A percentile compares a stretch with the other conserved stretches of the same genome.
phyloP scores from a whole-genome alignment of 2,113 vertebrate genomes.

The Callionymus lyra region DNA sequence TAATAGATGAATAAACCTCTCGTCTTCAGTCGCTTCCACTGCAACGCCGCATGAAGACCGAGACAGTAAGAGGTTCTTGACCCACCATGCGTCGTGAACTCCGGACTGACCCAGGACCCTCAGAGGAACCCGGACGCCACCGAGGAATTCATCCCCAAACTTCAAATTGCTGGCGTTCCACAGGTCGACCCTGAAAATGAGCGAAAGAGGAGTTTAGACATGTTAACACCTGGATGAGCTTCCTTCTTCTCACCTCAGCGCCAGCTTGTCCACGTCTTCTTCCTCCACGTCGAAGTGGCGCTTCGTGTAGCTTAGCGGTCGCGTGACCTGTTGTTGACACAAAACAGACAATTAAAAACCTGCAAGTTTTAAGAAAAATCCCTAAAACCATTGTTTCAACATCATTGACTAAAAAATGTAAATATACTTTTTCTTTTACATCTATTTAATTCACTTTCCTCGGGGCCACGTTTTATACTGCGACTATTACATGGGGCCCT shows the following conservation, averaged over 20 bases:
- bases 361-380: too few species aligned
- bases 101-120: slow-evolving; percentile 81
- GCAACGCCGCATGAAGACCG: too few species aligned
- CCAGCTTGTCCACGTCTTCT: slow-evolving; percentile 94
- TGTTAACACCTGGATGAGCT: neutral
- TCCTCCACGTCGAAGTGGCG: slow-evolving; percentile 97
- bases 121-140: slow-evolving; percentile 84
- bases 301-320: slow-evolving; percentile 88
- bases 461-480: too few species aligned
- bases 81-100: slow-evolving; percentile 87
- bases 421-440: too few species aligned
- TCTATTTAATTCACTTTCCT: too few species aligned
- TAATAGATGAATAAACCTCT: too few species aligned
- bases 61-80: neutral
- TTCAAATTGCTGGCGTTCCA: slow-evolving; percentile 98
- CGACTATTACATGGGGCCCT: too few species aligned
- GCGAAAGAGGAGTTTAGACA: neutral
- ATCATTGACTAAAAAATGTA: too few species aligned
- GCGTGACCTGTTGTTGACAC: slow-evolving; percentile 79
- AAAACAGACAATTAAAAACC: too few species aligned
- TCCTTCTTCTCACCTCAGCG: slow-evolving; percentile 75
- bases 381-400: too few species aligned
- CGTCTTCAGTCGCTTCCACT: too few species aligned
- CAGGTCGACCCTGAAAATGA: slow-evolving; percentile 80
- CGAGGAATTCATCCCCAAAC: slow-evolving; percentile 94